Evolutionary conservation across 35 echinoderm and acorn worm species (phyloP).

Genomic region (Heliocidaris tuberculata): DNA sequence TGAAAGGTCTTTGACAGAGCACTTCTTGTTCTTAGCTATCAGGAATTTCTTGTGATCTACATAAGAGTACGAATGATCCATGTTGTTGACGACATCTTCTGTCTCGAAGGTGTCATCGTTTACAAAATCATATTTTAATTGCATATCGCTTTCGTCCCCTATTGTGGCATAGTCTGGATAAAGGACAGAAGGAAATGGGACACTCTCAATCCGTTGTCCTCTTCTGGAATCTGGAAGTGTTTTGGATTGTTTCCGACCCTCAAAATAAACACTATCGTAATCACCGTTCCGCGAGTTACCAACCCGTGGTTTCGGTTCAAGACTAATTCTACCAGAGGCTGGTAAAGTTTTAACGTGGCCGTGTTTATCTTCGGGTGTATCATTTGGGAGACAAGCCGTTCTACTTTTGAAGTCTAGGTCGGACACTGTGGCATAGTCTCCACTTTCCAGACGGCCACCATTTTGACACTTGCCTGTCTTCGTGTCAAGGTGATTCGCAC

Average conservation of each 20-base stretch:
- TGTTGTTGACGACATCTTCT: background rate
- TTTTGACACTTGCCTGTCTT: background rate
- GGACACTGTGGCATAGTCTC: conserved; percentile 2
- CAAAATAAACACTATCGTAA: conserved; percentile 35
- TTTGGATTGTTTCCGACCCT: background rate
- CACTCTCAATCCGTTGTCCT: background rate
- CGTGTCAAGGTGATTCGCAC: background rate
- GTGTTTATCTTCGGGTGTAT: background rate
- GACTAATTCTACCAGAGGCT: background rate
- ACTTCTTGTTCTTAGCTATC: background rate
- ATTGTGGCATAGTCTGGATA: conserved; percentile 23
- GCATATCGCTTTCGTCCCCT: background rate
- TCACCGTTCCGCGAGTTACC: background rate
- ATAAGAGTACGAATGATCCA: conserved; percentile 10
- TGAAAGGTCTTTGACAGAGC: background rate
- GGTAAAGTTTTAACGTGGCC: background rate
- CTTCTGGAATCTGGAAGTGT: conserved; percentile 7
- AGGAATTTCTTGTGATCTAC: conserved; percentile 25
- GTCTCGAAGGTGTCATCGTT: conserved; percentile 23
- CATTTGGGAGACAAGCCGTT: background rate
- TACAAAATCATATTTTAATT: background rate
- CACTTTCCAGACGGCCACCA: background rate
- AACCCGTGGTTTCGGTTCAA: background rate
- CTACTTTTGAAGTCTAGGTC: background rate
- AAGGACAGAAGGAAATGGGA: background rate